Conservation (phyloP, 30 jellyfish, hydroid and myxozoan species). For the Rhopilema esculentum region DNA sequence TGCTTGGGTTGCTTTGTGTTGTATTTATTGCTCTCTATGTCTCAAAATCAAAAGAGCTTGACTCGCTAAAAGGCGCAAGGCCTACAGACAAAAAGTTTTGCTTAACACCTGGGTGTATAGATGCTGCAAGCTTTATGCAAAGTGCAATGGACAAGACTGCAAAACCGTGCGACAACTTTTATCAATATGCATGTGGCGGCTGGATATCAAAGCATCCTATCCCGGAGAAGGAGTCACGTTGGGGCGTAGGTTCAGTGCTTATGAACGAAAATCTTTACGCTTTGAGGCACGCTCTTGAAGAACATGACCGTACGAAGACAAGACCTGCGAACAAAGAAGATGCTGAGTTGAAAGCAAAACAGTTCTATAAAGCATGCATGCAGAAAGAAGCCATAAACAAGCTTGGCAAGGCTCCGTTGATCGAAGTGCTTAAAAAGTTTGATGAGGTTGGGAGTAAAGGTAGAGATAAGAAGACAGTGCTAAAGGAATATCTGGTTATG, state of each 20-base stretch:
- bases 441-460: not conserved
- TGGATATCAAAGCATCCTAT: conserved; percentile 87
- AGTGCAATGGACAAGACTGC: conserved; percentile 73
- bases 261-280: conserved; percentile 65
- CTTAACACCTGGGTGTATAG: conserved; percentile 78
- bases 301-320: conserved; percentile 13
- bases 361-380: conserved; percentile 86
- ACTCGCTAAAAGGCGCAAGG: not conserved
- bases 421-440: conserved; percentile 32
- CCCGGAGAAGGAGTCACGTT: conserved; percentile 81
- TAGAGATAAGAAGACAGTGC: not conserved
- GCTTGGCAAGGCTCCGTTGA: conserved; percentile 74
- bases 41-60: conserved; percentile 1
- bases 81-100: conserved; percentile 35
- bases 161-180: conserved; percentile 80
- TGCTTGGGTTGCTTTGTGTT: conserved; percentile 8
- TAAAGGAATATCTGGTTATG: conserved; percentile 23
- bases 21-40: conserved; percentile 44
- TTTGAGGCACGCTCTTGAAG: conserved; percentile 60
- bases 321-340: conserved; percentile 14
- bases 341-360: conserved; percentile 71
- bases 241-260: conserved; percentile 74
- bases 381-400: conserved; percentile 56
- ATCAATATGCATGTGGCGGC: conserved; percentile 89
- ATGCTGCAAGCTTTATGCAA: conserved; percentile 86